Base-by-base conservation (phyloP, 2,113 vertebrate species). In the Pontoporia blainvillei region DNA sequence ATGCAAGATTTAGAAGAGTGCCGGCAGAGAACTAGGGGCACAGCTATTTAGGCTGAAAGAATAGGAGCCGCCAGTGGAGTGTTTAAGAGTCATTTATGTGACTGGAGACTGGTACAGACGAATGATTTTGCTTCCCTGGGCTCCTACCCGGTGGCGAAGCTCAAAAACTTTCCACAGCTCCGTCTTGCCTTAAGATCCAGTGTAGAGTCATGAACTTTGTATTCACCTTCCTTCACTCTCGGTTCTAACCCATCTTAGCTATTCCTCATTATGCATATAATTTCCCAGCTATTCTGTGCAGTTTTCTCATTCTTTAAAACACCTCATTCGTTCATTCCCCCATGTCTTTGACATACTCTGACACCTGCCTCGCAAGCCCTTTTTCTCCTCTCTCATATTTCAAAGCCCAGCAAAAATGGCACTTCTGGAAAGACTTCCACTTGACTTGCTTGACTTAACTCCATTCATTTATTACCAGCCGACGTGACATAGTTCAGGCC, bases 341-440 rank as follows among this genome's bases (percentile, higher is more conserved):
- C 1, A 0, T 8, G 27, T 34, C 75, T 72, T 66, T 54, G 62
- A 64, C 49, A 15, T 13, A 20, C 12, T 66, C 84, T 67, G 92
- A 86, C 54, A 66, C 57, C 57, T 95, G 64, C 71, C 82, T 88
- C 83, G 31, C 8, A 39, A 94, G 78, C 29, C 69, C 31, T 61
- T 76, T 86, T 31, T 25, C 39, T 62, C 11, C 12, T 57, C 36
- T 62, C 46, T 67, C 10, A 8, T 39, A 73, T 46, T 73, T 71
- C 39, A 93, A 79, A 95, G 69, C 71, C 69, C 49, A 79, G 73
- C 3, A 87, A 36, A 88, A 90, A 89, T 93, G 66, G 72, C 66
- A 86, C 34, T 93, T 75, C 52, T 36, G 52, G 61, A 75, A 91
- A 64, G 64, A 69, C 44, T 52, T 96, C 66, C 27, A 9, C 25